Base-by-base conservation (phyloP, 2,797 vertebrate species). In the Poeciliopsis turneri region DNA sequence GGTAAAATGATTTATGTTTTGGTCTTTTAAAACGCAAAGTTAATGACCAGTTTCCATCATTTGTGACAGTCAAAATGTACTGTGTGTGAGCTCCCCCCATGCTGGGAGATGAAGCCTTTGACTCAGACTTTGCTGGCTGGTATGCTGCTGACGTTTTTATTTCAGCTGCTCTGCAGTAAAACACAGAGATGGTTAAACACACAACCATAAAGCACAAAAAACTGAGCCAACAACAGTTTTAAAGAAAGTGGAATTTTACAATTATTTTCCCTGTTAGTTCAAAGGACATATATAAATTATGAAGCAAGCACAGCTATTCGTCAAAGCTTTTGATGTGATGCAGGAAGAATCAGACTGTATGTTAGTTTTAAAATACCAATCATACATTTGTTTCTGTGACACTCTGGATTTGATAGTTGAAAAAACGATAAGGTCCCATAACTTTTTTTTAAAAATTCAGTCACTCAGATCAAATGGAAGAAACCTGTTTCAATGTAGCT, bases 31-130 rank as follows among this genome's bases (percentile, higher is more conserved):
- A 75, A 70, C 41, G 79, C 78, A 3, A 23, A 75, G 75, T 84
- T 92, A 89, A 91, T 83, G 43, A 74, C 46, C 68, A 6, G 12
- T 70, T 79, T 91, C 89, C 86, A 90, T 93, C 88, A 92, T 77
- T 69, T 79, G 45, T 84, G 92, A 90, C 83, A 49, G 3, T 9
- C 68, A 18, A 74, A 69, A 78, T 43, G 76, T 9, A 15, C 1
- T 18, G 4, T 15, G 0, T 45, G 76, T 53, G 47, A 46, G 75
- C 69, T 57, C 23, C 68, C 6, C 72, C 7, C 82, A 80, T 71
- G 87, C 84, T n/a, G 82, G 0, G 83, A 73, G 82, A 78, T 74
- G 81, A 81, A 75, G 43, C 36, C 66, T 51, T 47, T 51, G 45
- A 59, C 77, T 73, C 20, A 46, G 55, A 49, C 70, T 72, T 45